phyloP scores from a whole-genome alignment of 2,888 invertebrate genomes.

The Drosophila fungiperda region DNA sequence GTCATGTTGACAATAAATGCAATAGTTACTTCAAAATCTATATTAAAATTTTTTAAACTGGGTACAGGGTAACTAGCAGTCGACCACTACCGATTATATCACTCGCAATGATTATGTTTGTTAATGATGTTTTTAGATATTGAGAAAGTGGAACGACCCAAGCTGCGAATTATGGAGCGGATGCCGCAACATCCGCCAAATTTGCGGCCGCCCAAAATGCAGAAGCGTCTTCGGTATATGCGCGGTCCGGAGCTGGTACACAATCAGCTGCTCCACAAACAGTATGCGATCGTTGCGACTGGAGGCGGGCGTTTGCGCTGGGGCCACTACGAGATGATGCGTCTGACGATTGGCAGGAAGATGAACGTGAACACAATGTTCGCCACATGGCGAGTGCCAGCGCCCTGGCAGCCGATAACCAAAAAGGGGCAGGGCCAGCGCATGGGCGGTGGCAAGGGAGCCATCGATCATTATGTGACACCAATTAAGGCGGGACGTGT shows the following conservation, averaged over 20 bases:
- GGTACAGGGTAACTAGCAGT: background rate
- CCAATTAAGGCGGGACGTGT: constrained; percentile 96
- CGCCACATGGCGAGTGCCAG: constrained; percentile 96
- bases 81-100: background rate
- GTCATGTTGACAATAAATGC: background rate
- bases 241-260: constrained; percentile 95
- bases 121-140: constrained; percentile 86
- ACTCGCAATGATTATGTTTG: background rate
- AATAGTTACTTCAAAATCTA: background rate
- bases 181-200: constrained; percentile 89
- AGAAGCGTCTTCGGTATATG: constrained; percentile 93
- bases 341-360: constrained; percentile 90
- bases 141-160: constrained; percentile 90
- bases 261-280: constrained; percentile 93
- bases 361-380: constrained; percentile 94
- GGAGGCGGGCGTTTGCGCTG: constrained; percentile 92
- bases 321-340: constrained; percentile 95
- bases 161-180: constrained; percentile 90
- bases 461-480: constrained; percentile 97
- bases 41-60: background rate
- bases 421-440: constrained; percentile 95
- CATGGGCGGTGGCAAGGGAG: constrained; percentile 98
- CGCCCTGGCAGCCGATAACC: constrained; percentile 98
- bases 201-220: constrained; percentile 92
- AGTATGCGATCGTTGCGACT: constrained; percentile 95